Evolutionary conservation across 2,113 vertebrate genomes (phyloP).

Genomic region (Castor canadensis): DNA sequence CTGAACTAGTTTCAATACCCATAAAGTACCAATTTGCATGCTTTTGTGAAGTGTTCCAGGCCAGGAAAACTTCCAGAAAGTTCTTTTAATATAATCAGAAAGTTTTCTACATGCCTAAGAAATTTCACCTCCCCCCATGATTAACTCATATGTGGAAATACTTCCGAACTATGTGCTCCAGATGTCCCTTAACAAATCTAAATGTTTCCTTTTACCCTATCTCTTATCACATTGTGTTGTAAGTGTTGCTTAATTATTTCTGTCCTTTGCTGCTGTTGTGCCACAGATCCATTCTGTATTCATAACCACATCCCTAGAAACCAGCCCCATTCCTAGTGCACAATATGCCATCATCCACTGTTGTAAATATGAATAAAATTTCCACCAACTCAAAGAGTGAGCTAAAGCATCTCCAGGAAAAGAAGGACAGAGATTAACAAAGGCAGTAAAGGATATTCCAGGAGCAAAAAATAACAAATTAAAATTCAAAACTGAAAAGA

Average conservation of each 20-base stretch:
- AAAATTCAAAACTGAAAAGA: background rate
- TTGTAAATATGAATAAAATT: background rate
- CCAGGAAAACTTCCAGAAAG: too few species aligned
- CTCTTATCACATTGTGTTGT: background rate
- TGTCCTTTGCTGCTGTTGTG: background rate
- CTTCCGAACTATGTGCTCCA: background rate
- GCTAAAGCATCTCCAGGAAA: background rate
- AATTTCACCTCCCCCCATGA: background rate
- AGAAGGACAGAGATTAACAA: background rate
- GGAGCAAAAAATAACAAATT: background rate
- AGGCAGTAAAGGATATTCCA: background rate
- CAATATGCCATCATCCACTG: background rate
- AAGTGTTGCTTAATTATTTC: background rate
- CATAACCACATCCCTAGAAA: background rate
- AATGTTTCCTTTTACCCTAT: background rate
- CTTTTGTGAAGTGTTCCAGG: too few species aligned
- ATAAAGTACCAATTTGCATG: background rate
- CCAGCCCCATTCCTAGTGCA: background rate
- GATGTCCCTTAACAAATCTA: background rate
- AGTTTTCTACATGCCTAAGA: background rate
- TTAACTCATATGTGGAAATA: background rate
- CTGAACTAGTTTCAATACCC: background rate
- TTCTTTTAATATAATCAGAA: background rate
- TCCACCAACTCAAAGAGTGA: background rate
- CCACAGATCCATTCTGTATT: background rate